Base-by-base conservation (phyloP, 2,888 invertebrate species). In the Orchesellides sinensis region DNA sequence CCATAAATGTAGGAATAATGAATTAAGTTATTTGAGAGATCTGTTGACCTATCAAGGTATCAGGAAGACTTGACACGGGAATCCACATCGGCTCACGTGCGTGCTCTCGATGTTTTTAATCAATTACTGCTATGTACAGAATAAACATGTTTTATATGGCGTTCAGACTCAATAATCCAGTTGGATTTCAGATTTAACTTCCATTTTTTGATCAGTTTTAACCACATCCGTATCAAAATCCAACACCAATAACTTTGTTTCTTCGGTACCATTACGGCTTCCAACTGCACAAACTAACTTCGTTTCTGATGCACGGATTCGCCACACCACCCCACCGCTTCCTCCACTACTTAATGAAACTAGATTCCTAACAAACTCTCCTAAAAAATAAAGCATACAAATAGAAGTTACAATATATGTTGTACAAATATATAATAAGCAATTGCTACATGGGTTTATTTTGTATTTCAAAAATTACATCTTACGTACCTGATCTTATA, bases 231-330 rank as follows among this genome's bases (percentile, higher is more conserved):
- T 95, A 91, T 98, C 98, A 91, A 99, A 99, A 91, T 99, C 98
- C 87, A 99, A 92, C 45, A 99, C 98, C 89, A 99, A 93, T 35
- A 99, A 93, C 91, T 99, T 99, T 8, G 99, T 99, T 91, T 99
- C 99, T 91, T 99, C 99, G 5, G 98, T 99, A 77, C 98, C 98
- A 90, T 99, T 99, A 45, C 99, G 94, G 87, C 98, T 98, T 79
- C 99, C 99, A 19, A 99, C 99, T 2, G 99, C 99, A 91, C 99
- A 99, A 66, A 99, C 97, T 84, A 99, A 93, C 91, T 98, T 98
- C 21, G 98, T 98, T 89, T 98, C 96, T 89, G 96, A 98, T 72
- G 98, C 98, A 81, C 96, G 92, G 86, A 99, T 98, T 63, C 99
- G 93, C 99, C 99, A 99, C 14, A 99, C 99, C 21, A 99, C 99